These are phyloP conservation scores for Apogon hyalosoma DNA, from an alignment of 2,797 vertebrate genomes.

Conservation along the genomic window DNA sequence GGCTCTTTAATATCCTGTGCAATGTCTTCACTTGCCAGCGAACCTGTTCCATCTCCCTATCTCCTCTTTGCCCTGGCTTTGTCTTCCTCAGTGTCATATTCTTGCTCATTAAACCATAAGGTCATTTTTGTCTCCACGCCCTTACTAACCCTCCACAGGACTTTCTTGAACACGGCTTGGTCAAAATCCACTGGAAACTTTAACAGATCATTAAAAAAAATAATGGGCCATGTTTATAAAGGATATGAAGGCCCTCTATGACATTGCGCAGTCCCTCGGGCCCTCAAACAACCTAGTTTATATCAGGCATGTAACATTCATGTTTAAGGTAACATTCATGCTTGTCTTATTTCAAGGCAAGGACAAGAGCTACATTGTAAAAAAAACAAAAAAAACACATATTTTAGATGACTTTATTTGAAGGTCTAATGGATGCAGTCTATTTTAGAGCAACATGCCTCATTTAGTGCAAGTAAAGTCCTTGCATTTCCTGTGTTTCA, in stretches of 20 bases:
- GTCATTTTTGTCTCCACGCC: slow-evolving; percentile 65
- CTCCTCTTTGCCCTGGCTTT: slow-evolving; percentile 46
- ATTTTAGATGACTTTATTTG: slow-evolving; percentile 64
- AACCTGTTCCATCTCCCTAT: slow-evolving; percentile 45
- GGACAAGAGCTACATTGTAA: slow-evolving; percentile 56
- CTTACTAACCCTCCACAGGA: slow-evolving; percentile 65
- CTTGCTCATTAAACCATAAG: slow-evolving; percentile 74
- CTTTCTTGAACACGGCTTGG: slow-evolving; percentile 64
- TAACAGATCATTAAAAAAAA: slow-evolving; percentile 72
- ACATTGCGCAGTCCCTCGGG: slow-evolving; percentile 68
- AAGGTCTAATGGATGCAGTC: slow-evolving; percentile 64
- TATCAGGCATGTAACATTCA: slow-evolving; percentile 58
- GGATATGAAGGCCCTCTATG: slow-evolving; percentile 59
- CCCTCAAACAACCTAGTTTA: slow-evolving; percentile 66
- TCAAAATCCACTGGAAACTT: slow-evolving; percentile 69
- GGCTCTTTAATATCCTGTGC: slow-evolving; percentile 39
- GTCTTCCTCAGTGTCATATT: slow-evolving; percentile 49
- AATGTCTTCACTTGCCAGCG: slow-evolving; percentile 40
- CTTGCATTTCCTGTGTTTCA: slow-evolving; percentile 36
- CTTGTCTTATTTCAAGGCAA: slow-evolving; percentile 70
- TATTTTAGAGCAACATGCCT: slow-evolving; percentile 58
- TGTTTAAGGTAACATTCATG: slow-evolving; percentile 79
- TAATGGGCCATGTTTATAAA: slow-evolving; percentile 74
- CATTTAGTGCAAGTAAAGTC: slow-evolving; percentile 58
- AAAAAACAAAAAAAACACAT: slow-evolving; percentile 14